Percentiles rank a stretch among this genome's conserved stretches.
These are phyloP conservation scores for Metallyticus violacea DNA, from an alignment of 2,888 invertebrate genomes.

Conservation along the genomic window DNA sequence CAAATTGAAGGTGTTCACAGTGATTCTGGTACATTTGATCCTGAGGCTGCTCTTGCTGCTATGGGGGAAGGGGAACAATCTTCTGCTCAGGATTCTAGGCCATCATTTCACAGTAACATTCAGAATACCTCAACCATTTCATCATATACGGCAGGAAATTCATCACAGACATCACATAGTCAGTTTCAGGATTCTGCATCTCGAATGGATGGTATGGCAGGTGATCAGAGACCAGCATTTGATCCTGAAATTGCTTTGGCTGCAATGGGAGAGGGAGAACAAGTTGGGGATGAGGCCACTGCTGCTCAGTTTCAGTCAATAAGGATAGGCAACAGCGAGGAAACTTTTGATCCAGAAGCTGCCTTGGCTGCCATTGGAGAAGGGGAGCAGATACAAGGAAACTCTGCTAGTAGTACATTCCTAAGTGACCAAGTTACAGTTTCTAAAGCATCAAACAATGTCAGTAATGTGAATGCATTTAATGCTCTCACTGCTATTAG, in stretches of 20 bases:
- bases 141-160: slow-evolving; percentile 21
- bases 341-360: slow-evolving; percentile 23
- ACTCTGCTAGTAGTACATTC: neutral
- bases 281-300: neutral
- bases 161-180: neutral
- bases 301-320: neutral
- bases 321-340: neutral
- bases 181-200: neutral
- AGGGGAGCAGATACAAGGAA: slow-evolving; percentile 1
- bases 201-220: neutral
- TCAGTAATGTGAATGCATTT: neutral
- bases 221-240: neutral
- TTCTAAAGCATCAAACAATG: neutral
- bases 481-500: slow-evolving; percentile 26
- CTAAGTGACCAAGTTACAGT: neutral
- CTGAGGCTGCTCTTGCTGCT: slow-evolving; percentile 22
- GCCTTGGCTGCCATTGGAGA: slow-evolving; percentile 29
- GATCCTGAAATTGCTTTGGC: slow-evolving; percentile 25
- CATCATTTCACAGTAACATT: neutral
- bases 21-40: slow-evolving; percentile 18
- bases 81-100: neutral
- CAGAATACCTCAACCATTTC: neutral
- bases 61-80: slow-evolving; percentile 24
- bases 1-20: neutral
- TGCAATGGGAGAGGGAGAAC: slow-evolving; percentile 25